phyloP scores from a whole-genome alignment of 2,113 vertebrate species.

The Myrmecobius fasciatus region DNA sequence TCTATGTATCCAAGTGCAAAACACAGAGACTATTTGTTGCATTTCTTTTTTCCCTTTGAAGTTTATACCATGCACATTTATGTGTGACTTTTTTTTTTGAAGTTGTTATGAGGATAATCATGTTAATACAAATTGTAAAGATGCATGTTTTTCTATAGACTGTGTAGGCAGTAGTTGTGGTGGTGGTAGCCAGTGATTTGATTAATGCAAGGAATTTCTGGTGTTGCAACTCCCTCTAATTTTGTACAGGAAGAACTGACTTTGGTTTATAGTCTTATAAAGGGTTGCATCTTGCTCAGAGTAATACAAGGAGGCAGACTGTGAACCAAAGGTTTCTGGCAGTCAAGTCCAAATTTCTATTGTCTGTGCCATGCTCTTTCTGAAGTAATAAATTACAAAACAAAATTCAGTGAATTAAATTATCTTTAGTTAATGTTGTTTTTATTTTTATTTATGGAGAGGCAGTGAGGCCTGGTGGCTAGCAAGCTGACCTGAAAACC shows the following conservation, averaged over 20 bases:
- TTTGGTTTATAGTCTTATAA: neutral
- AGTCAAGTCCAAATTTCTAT: neutral
- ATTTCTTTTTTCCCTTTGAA: constrained; percentile 18
- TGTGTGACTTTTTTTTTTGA: too few relatives aligned
- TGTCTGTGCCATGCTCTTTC: neutral
- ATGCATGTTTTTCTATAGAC: too few relatives aligned
- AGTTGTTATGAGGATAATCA: too few relatives aligned
- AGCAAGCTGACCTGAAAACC: neutral
- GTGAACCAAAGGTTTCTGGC: neutral
- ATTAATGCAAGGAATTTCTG: too few relatives aligned
- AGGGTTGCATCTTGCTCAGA: neutral
- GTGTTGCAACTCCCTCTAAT: too few relatives aligned
- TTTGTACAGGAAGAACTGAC: too few relatives aligned
- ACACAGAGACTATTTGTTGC: neutral
- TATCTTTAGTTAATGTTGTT: constrained; percentile 30
- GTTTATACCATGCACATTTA: constrained; percentile 36
- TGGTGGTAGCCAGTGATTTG: too few relatives aligned
- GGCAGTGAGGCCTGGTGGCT: neutral
- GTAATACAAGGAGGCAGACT: neutral
- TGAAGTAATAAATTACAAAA: neutral
- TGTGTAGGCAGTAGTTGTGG: too few relatives aligned
- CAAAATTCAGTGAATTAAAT: constrained; percentile 24
- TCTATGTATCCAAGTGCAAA: neutral
- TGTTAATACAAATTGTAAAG: too few relatives aligned
- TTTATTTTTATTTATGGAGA: neutral